These are phyloP conservation scores for Diplodus sargus DNA, from an alignment of 2,797 vertebrate genomes.

Conservation along the genomic window DNA sequence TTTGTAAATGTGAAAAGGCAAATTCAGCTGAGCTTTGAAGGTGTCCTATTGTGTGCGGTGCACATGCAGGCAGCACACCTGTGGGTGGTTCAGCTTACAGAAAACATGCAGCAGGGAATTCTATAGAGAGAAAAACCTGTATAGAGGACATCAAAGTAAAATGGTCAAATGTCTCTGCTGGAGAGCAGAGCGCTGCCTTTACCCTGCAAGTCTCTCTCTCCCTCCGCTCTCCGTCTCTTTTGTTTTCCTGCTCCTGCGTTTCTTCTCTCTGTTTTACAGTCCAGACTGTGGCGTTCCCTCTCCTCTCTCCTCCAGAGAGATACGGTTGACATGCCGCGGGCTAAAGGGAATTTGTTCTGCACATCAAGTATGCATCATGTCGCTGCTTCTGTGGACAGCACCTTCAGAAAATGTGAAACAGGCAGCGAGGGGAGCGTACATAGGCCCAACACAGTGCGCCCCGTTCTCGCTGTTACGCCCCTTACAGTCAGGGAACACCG, in stretches of 20 bases:
- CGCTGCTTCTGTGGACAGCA: conserved; percentile 55
- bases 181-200: conserved; percentile 47
- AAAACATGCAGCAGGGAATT: conserved; percentile 58
- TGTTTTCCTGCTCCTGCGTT: conserved; percentile 30
- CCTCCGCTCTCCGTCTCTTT: conserved; percentile 5
- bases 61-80: conserved; percentile 61
- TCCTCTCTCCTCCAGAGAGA: conserved; percentile 54
- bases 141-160: conserved; percentile 69
- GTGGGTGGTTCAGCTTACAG: conserved; percentile 66
- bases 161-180: conserved; percentile 66
- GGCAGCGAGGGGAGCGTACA: conserved; percentile 15
- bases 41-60: conserved; percentile 48
- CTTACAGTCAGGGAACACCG: background rate
- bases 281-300: conserved; percentile 41
- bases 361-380: conserved; percentile 69
- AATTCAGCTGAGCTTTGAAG: conserved; percentile 66
- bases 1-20: conserved; percentile 56
- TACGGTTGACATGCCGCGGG: conserved; percentile 56
- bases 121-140: conserved; percentile 49
- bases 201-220: conserved; percentile 21
- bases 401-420: conserved; percentile 40
- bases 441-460: conserved; percentile 1
- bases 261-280: conserved; percentile 47
- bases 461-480: background rate
- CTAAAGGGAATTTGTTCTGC: conserved; percentile 73